Base-by-base conservation (phyloP, 2,797 vertebrate species). In the Novumbra hubbsi region DNA sequence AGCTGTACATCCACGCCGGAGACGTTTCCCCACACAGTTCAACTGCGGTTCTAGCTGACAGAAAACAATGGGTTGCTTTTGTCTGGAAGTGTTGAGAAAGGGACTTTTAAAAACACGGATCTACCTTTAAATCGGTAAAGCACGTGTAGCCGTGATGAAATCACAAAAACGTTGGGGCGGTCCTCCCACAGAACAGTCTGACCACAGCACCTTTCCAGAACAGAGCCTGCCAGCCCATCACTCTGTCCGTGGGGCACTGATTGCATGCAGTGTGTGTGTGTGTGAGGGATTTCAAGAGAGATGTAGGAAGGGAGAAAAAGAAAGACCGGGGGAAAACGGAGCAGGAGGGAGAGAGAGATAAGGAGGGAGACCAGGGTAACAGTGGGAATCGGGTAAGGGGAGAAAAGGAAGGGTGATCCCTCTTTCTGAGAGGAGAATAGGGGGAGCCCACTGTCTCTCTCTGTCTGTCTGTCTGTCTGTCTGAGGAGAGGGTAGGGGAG, bases 211-310 rank as follows among this genome's bases (percentile, higher is more conserved):
- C 70, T 73, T 76, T 76, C 74, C 9, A 45, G 3, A 4, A 45
- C 32, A 2, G 32, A n/a, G n/a, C n/a, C n/a, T n/a, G n/a, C n/a
- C n/a, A n/a, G n/a, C n/a, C n/a, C n/a, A n/a, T 48, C 71, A 78
- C 78, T 81, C 79, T 82, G 74, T 84, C 77, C 76, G 52, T 9
- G 72, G 80, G 80, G 81, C 83, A 81, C 71, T 49, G 11, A 87
- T 82, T 83, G 79, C n/a, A 57, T 8, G 6, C 81, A 82, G 74
- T 21, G 41, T 45, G 55, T 48, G 34, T 64, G 24, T 32, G 60
- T 62, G 63, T 48, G 73, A 41, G 69, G 52, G 48, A 60, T 50
- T 71, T 38, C 5, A 21, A 21, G 57, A 21, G n/a, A 21, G 62
- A n/a, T 3, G 41, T 45, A 45, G 41, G 8, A 8, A 38, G 34